Percentiles rank a stretch among this genome's conserved stretches.
phyloP scores from a whole-genome alignment of 2,888 invertebrate genomes.

The Acrobasis suavella region DNA sequence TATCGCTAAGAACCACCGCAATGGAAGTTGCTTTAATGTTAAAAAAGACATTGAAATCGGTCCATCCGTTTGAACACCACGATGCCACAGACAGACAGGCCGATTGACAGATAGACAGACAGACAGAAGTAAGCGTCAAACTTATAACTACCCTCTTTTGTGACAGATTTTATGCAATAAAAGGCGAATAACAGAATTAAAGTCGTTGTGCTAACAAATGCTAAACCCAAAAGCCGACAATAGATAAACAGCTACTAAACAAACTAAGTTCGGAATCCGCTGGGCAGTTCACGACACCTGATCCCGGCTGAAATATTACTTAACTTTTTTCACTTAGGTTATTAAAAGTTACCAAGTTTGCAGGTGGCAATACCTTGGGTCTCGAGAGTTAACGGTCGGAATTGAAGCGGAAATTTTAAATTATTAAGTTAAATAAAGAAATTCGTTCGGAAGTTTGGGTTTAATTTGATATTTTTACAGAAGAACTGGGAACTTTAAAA shows the following conservation, averaged over 20 bases:
- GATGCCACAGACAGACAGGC: no score
- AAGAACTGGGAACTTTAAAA: no score
- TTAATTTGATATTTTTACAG: not conserved
- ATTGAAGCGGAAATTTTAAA: not conserved
- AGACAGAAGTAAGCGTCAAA: no score
- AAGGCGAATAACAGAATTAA: no score
- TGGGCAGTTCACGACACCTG: slow-evolving; percentile 47
- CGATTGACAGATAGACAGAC: no score
- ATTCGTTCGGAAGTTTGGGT: not conserved
- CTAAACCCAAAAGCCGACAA: not conserved
- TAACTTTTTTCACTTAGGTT: slow-evolving; percentile 50
- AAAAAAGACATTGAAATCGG: no score
- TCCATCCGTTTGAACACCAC: no score
- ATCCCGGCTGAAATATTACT: slow-evolving; percentile 46
- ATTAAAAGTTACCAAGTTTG: slow-evolving; percentile 45
- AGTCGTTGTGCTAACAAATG: not conserved
- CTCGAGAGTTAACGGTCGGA: slow-evolving; percentile 5
- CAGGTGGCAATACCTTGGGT: slow-evolving; percentile 37
- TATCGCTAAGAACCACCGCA: no score
- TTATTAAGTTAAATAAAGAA: slow-evolving; percentile 3
- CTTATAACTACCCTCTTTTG: no score
- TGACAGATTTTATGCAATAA: no score
- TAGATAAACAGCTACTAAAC: slow-evolving; percentile 35
- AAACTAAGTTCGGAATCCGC: slow-evolving; percentile 46
- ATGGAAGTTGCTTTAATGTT: no score